Base-by-base conservation (phyloP, 2,797 vertebrate species). In the Muscicapa comitata region DNA sequence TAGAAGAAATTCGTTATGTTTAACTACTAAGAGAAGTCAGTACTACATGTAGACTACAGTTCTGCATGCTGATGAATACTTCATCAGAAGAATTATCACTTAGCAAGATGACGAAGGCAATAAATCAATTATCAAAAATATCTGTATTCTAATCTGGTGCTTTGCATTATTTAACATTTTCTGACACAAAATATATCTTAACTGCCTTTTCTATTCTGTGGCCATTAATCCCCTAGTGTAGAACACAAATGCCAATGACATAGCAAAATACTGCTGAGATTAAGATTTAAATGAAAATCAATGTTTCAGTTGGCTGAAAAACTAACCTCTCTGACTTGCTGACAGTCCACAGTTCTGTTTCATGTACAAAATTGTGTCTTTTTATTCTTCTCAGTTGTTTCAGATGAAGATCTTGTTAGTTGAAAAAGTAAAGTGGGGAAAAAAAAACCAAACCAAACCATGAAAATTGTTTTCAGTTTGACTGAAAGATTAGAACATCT, bases 51-150 rank as follows among this genome's bases (percentile, higher is more conserved):
- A 88, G 65, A 67, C 45, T 79, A 31, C 19, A 45, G 31, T 43
- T 89, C 47, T 55, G 28, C 18, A 76, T 72, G 45, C 59, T 65
- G 89, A 86, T 83, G 68, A 92, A 89, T 87, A 43, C 68, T 94
- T 91, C 21, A 87, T 86, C 72, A 89, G 72, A 92, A 80, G 84
- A 94, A 87, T 83, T 85, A 79, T 85, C 33, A 55, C 58, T 93
- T 77, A 80, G 45, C n/a, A 80, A 68, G 74, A 95, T 70, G 20
- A 55, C 0, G 2, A 89, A 43, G 31, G 35, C 84, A 89, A 93
- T 95, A 88, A 35, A 96, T 96, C 90, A 96, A 65, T 92, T 93
- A 95, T 95, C 92, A 94, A 82, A 97, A 91, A 88, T 91, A 95
- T 87, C 88, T 84, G 66, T 74, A 95, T 82, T 84, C 84, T 92